These are phyloP conservation scores for Brachypalpus laphriformis DNA, from an alignment of 2,888 invertebrate species.

Conservation along the genomic window DNA sequence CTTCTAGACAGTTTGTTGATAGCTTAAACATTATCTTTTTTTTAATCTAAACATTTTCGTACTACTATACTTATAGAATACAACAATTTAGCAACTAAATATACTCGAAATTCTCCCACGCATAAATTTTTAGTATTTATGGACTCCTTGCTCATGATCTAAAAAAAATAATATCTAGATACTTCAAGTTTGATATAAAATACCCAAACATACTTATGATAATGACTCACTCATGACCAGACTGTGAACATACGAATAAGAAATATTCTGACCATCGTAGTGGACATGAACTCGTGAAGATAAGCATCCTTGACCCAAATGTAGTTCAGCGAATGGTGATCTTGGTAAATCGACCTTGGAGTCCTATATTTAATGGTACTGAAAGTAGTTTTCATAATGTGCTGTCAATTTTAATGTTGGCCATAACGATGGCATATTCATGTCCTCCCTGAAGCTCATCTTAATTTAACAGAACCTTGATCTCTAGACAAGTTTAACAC, in stretches of 20 bases:
- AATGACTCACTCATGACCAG: constrained; percentile 13
- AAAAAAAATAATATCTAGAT: constrained; percentile 49
- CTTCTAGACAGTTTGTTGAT: background rate
- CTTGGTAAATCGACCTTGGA: constrained; percentile 19
- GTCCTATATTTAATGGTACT: background rate
- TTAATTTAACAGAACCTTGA: constrained; percentile 13
- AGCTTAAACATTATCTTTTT: background rate
- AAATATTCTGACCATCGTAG: background rate
- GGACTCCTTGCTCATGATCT: constrained; percentile 55
- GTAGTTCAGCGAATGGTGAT: background rate
- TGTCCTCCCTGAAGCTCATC: background rate
- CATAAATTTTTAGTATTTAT: background rate
- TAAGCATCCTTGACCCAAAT: background rate
- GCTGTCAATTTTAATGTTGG: background rate
- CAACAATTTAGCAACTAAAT: background rate
- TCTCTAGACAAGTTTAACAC: background rate
- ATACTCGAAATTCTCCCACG: constrained; percentile 28
- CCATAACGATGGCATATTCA: background rate
- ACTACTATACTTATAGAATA: background rate
- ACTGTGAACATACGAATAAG: background rate
- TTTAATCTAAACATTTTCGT: constrained; percentile 3
- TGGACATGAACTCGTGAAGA: constrained; percentile 8
- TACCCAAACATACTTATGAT: constrained; percentile 11
- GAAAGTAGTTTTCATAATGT: background rate
- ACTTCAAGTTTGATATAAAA: constrained; percentile 48